Evolutionary conservation across 1,140 invertebrate genomes (phyloP).

Genomic region (Dreissena polymorpha): DNA sequence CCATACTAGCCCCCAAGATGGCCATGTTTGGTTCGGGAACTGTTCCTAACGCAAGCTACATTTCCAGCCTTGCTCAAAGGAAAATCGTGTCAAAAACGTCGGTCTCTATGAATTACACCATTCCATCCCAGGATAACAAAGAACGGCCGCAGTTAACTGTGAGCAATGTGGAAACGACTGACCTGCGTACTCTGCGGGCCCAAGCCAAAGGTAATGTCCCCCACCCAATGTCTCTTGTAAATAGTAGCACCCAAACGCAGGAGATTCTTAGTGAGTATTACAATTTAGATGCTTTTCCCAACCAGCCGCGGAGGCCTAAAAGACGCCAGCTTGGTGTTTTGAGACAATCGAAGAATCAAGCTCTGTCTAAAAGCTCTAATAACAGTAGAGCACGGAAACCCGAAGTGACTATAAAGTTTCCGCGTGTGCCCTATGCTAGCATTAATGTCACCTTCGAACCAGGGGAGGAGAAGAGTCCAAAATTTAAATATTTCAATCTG

Average conservation of each 20-base stretch:
- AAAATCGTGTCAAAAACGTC: slow-evolving; percentile 71
- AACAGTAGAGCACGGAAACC: slow-evolving; percentile 51
- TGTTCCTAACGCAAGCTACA: slow-evolving; percentile 36
- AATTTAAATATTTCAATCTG: slow-evolving; percentile 68
- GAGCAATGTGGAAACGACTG: slow-evolving; percentile 72
- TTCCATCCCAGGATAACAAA: slow-evolving; percentile 55
- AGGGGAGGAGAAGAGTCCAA: slow-evolving; percentile 62
- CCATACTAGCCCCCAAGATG: slow-evolving; percentile 35
- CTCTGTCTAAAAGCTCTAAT: slow-evolving; percentile 10
- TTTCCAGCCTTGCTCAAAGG: slow-evolving; percentile 43
- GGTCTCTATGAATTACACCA: slow-evolving; percentile 70
- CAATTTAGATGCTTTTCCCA: slow-evolving; percentile 66
- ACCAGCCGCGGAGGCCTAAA: slow-evolving; percentile 50
- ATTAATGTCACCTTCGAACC: slow-evolving; percentile 67
- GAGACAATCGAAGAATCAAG: slow-evolving; percentile 53
- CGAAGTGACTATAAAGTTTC: slow-evolving; percentile 66
- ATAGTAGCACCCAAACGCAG: slow-evolving; percentile 45
- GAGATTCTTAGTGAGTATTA: slow-evolving; percentile 54
- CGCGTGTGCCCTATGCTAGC: slow-evolving; percentile 69
- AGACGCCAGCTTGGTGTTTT: slow-evolving; percentile 55
- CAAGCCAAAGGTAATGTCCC: slow-evolving; percentile 71
- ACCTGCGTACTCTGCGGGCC: slow-evolving; percentile 68
- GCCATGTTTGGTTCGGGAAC: slow-evolving; percentile 49
- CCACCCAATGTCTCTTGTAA: slow-evolving; percentile 48
- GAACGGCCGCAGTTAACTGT: slow-evolving; percentile 62